phyloP scores from a whole-genome alignment of 2,888 invertebrate genomes.

The Orchesella flavescens region DNA sequence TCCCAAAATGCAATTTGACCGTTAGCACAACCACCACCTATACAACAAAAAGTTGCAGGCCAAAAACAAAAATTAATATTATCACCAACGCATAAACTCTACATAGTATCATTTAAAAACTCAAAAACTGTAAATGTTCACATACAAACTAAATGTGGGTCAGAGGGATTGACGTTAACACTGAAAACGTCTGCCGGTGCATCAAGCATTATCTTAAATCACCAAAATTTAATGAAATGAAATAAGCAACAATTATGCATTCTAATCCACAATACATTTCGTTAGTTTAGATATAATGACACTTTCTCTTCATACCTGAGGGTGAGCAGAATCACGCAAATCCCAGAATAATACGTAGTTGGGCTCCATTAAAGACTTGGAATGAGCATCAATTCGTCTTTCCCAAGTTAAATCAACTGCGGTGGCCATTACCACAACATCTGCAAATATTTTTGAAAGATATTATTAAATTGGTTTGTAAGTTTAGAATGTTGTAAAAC shows the following conservation, averaged over 20 bases:
- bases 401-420: constrained; percentile 70
- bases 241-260: too few relatives aligned
- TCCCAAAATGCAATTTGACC: constrained; percentile 72
- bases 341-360: constrained; percentile 71
- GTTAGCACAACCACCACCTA: constrained; percentile 70
- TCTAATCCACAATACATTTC: neutral
- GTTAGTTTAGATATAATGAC: neutral
- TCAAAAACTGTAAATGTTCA: too few relatives aligned
- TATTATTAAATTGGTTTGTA: neutral
- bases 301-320: constrained; percentile 55
- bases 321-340: constrained; percentile 68
- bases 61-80: too few relatives aligned
- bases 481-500: too few relatives aligned
- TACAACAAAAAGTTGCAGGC: too few relatives aligned
- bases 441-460: constrained; percentile 40
- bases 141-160: constrained; percentile 63
- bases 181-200: constrained; percentile 70
- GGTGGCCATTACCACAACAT: constrained; percentile 69
- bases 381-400: constrained; percentile 68
- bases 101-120: too few relatives aligned
- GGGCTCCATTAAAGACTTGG: constrained; percentile 69
- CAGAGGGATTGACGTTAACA: constrained; percentile 68
- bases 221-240: neutral
- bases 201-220: constrained; percentile 68
- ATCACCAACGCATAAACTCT: too few relatives aligned